Base-by-base conservation (phyloP, 2,888 invertebrate species). In the Apocheima hispidaria region DNA sequence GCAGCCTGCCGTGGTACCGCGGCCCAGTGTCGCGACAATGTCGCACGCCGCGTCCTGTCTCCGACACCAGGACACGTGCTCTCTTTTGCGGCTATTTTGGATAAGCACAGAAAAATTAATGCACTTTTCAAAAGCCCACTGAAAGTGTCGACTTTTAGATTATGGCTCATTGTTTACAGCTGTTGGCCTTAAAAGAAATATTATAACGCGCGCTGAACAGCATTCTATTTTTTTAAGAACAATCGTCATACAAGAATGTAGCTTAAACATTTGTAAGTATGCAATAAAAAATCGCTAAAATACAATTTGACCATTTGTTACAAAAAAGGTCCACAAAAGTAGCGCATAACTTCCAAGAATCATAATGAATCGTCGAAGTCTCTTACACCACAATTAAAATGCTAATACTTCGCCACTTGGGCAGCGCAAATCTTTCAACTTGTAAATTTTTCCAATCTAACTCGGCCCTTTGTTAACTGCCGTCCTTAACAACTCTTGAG, bases 381-480 rank as follows among this genome's bases (percentile, higher is more conserved):
- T 75, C 73, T 71, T 61, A 65, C 63, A 59, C 65, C 71, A 77
- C 81, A 84, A 84, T 85, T 84, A 85, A 86, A 80, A 86, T 86
- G 85, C 84, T 82, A 85, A 84, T 86, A 79, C 77, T 74, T 62
- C 66, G 80, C 81, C 77, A 77, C 82, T 78, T 77, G 74, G 77
- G 72, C 72, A 68, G 73, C 79, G 81, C 78, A 79, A 82, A 83
- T 81, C 80, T 82, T 79, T 75, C 77, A 75, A 83, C 75, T 84
- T 84, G 83, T 81, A 80, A 80, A 79, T 83, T 84, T 83, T 84
- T 84, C 82, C 81, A 81, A 82, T 84, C 83, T 83, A 83, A 82
- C 78, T 81, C 79, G 68, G 74, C 72, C 73, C 75, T 74, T 78
- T 77, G 78, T 74, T 80, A 78, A 75, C 74, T 77, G 72, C 73